Base-by-base conservation (phyloP, 2,888 invertebrate genomes). In the Limnephilus rhombicus region DNA sequence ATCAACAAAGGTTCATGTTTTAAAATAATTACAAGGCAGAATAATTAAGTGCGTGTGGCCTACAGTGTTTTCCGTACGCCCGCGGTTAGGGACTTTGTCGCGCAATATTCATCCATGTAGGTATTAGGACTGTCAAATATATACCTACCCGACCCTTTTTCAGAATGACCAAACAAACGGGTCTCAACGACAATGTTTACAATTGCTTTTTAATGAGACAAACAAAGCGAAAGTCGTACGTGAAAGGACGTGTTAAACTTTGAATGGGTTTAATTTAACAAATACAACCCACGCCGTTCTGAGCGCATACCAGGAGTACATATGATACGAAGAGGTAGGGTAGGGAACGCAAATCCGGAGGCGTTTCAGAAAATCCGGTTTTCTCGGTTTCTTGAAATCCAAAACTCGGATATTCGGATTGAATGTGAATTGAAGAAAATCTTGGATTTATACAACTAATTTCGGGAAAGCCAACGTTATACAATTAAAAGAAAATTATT, bases 261-360 rank as follows among this genome's bases (percentile, higher is more conserved):
- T 93, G 89, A 93, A 92, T 92, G 91, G 93, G 83, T 92, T 93
- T 93, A 93, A 93, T 93, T 93, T 92, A 89, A 89, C 93, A 89
- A 93, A 92, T 92, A 92, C 92, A 85, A 85, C 93, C 92, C 89
- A 92, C 92, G 93, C 89, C 90, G 92, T 92, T 89, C 93, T 80
- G 88, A 92, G 90, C 93, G 85, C 86, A 89, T 93, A 89, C 90
- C 93, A 68, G 88, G 87, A 91, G 91, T 81, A 82, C 91, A 91
- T 87, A 87, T 49, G 82, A 49, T 29, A 37, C 87, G 49, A 91
- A 87, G 91, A 90, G 49, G 87, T 81, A 49, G 15, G 13, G 49
- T 15, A 49, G 49, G 0, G 49, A 49, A 13, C 9, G 49, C 13
- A 15, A 49, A 15, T 49, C 15, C 49, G 49, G 49, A 49, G 49